A percentile compares a stretch with the other conserved stretches of the same genome.
Evolutionary conservation across 2,797 vertebrate species (phyloP).

Genomic region (Crossoptilon crossoptilon): DNA sequence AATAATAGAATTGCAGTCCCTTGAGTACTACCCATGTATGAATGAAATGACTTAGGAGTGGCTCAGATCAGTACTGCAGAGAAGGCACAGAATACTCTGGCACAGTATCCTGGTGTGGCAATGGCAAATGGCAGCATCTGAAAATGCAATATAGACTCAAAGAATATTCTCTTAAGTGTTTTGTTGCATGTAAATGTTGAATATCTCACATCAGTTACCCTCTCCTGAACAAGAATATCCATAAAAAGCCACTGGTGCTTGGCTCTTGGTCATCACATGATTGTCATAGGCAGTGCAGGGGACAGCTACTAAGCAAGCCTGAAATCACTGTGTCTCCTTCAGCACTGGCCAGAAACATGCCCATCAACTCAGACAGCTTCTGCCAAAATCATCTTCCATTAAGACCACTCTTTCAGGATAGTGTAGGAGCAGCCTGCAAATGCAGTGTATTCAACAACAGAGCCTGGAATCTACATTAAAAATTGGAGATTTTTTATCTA

Average conservation of each 20-base stretch:
- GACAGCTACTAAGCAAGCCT: neutral
- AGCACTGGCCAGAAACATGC: neutral
- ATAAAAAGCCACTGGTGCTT: neutral
- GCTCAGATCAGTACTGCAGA: neutral
- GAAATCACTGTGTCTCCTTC: neutral
- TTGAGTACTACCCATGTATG: neutral
- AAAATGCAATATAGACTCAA: neutral
- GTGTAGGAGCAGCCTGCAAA: neutral
- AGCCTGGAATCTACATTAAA: neutral
- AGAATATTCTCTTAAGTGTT: neutral
- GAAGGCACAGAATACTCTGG: neutral
- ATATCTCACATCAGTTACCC: neutral
- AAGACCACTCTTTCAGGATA: neutral
- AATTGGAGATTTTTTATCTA: slow-evolving; percentile 10
- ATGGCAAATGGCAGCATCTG: neutral
- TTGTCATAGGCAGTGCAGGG: neutral
- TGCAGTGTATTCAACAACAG: neutral
- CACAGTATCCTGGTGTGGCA: too few species aligned
- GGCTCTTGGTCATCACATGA: neutral
- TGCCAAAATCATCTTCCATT: slow-evolving; percentile 8
- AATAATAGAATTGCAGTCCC: neutral
- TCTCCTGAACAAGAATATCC: neutral
- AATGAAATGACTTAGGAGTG: neutral
- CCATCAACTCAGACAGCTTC: neutral
- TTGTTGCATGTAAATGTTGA: neutral